phyloP scores from a whole-genome alignment of 2,113 vertebrate species.

The Acanthochromis polyacanthus region DNA sequence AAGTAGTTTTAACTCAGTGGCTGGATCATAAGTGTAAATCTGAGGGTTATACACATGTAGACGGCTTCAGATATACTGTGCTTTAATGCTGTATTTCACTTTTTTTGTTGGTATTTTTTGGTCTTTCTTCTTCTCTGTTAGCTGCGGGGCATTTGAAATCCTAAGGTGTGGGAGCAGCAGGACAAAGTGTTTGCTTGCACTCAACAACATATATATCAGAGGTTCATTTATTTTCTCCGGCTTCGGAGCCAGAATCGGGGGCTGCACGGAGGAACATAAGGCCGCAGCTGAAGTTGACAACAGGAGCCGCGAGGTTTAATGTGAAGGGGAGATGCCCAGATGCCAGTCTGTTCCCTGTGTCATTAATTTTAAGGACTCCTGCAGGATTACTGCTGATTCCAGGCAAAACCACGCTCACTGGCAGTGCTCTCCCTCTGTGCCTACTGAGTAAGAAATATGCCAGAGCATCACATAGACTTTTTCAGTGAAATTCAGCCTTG shows the following conservation, averaged over 20 bases:
- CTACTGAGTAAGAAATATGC: constrained; percentile 46
- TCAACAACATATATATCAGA: constrained; percentile 7
- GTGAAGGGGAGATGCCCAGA: constrained; percentile 68
- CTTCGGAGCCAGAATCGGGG: background rate
- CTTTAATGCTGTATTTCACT: no score
- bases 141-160: background rate
- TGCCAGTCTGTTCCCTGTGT: constrained; percentile 54
- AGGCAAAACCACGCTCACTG: constrained; percentile 36
- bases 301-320: constrained; percentile 53
- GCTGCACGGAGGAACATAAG: constrained; percentile 12
- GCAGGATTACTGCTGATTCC: constrained; percentile 68
- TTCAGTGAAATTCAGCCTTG: constrained; percentile 14
- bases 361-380: constrained; percentile 69
- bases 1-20: no score
- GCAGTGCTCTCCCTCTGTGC: constrained; percentile 50
- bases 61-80: no score
- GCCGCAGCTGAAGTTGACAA: constrained; percentile 22
- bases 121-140: background rate
- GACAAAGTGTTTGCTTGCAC: background rate
- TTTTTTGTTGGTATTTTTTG: background rate
- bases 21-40: no score
- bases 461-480: constrained; percentile 20
- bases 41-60: no score
- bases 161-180: background rate
- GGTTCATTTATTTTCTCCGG: background rate